Conservation (phyloP, 2,113 vertebrate species). For the Macquaria australasica region DNA sequence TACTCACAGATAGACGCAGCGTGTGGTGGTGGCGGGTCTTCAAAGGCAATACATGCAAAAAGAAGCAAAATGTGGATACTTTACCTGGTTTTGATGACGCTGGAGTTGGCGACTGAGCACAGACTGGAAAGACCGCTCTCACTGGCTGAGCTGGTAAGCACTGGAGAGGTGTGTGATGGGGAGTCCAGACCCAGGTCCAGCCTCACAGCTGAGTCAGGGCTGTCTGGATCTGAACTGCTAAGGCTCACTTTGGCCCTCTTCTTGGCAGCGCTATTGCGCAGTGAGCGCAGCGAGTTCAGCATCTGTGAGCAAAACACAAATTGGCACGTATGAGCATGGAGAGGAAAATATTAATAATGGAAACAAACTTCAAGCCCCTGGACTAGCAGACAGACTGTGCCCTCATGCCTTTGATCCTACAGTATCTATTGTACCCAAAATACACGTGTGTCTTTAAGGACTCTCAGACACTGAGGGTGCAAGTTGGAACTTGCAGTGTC, state of each 20-base stretch:
- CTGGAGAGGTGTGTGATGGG: conserved; percentile 81
- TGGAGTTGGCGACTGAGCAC: conserved; percentile 81
- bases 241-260: conserved; percentile 91
- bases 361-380: background rate
- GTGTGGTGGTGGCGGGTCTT: background rate
- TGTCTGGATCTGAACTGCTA: conserved; percentile 86
- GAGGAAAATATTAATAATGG: background rate
- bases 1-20: background rate
- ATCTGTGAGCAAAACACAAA: conserved; percentile 83
- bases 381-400: background rate
- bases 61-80: conserved; percentile 18
- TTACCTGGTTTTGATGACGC: conserved; percentile 78
- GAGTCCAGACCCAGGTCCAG: conserved; percentile 83
- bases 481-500: background rate
- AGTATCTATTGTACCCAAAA: background rate
- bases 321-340: background rate
- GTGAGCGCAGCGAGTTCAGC: conserved; percentile 89
- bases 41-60: background rate
- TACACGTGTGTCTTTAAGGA: background rate
- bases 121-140: conserved; percentile 89
- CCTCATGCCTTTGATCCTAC: background rate
- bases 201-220: conserved; percentile 87
- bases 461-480: background rate
- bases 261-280: conserved; percentile 93
- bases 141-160: conserved; percentile 84